Conservation (phyloP, 2,888 invertebrate species). For the Agonopterix heracliana region DNA sequence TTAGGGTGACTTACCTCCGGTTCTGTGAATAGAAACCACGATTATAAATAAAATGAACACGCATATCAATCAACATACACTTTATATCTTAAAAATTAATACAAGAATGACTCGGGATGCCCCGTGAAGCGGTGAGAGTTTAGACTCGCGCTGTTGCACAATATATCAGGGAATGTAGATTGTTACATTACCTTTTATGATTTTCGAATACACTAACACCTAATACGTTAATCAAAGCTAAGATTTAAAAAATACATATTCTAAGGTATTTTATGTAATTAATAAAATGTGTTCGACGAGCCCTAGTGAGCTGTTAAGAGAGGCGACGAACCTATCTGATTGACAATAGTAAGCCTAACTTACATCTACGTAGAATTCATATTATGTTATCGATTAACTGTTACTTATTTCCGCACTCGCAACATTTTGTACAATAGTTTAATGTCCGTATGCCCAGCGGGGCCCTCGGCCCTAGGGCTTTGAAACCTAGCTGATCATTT, state of each 20-base stretch:
- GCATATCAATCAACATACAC: conserved; percentile 67
- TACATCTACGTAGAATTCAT: conserved; percentile 23
- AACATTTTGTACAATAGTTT: no score
- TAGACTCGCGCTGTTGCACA: conserved; percentile 42
- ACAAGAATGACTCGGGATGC: conserved; percentile 50
- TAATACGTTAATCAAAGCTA: conserved; percentile 48
- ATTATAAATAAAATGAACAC: conserved; percentile 74
- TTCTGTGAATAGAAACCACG: conserved; percentile 67
- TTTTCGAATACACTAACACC: conserved; percentile 37
- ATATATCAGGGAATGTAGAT: conserved; percentile 55
- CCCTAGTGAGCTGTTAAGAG: conserved; percentile 25
- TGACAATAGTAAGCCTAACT: conserved; percentile 25
- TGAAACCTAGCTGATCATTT: no score
- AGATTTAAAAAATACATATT: conserved; percentile 41
- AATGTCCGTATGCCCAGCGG: no score
- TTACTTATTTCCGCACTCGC: no score
- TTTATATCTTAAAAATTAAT: conserved; percentile 74
- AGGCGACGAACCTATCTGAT: conserved; percentile 17
- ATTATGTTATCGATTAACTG: conserved; percentile 3
- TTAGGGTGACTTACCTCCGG: conserved; percentile 64
- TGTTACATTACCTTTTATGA: conserved; percentile 52
- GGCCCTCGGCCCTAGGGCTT: no score
- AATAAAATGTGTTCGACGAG: conserved; percentile 18
- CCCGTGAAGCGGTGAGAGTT: conserved; percentile 35
- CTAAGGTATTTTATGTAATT: conserved; percentile 23